A percentile compares a stretch with the other conserved stretches of the same genome.
Conservation (phyloP, 2,888 invertebrate species). For the Phalangium opilio region DNA sequence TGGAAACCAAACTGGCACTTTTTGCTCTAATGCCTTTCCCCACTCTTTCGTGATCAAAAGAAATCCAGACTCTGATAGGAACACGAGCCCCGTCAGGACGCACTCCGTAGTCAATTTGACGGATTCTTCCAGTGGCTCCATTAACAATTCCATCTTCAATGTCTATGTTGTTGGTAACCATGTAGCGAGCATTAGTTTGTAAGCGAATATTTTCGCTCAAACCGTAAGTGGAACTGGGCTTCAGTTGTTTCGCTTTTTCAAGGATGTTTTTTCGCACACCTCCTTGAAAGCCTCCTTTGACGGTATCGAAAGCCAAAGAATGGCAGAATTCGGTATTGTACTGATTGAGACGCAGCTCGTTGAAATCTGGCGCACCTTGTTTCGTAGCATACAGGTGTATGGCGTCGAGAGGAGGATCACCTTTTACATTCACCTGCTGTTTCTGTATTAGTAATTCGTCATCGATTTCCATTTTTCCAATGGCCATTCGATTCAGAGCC, state of each 20-base stretch:
- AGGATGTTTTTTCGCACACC: not conserved
- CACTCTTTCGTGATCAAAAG: not conserved
- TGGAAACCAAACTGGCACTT: not conserved
- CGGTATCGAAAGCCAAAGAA: too few species aligned
- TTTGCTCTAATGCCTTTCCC: not conserved
- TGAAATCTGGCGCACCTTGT: too few species aligned
- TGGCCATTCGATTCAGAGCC: slow-evolving; percentile 15
- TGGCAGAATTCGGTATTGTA: too few species aligned
- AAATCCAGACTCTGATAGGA: too few species aligned
- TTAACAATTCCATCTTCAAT: slow-evolving; percentile 18
- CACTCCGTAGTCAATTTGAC: slow-evolving; percentile 1
- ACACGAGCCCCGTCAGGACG: too few species aligned
- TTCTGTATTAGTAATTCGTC: slow-evolving; percentile 4
- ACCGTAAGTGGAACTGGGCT: too few species aligned
- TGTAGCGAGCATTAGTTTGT: slow-evolving; percentile 9
- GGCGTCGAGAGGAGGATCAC: too few species aligned
- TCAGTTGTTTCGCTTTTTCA: not conserved
- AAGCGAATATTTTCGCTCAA: too few species aligned
- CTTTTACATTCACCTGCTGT: too few species aligned
- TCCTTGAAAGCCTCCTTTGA: too few species aligned
- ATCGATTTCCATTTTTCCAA: slow-evolving; percentile 7
- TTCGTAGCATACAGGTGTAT: too few species aligned
- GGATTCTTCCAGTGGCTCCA: slow-evolving; percentile 14
- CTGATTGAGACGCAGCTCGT: too few species aligned
- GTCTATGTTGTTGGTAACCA: slow-evolving; percentile 17